Base-by-base conservation (phyloP, 2,888 invertebrate genomes). In the Cerceris rybyensis region DNA sequence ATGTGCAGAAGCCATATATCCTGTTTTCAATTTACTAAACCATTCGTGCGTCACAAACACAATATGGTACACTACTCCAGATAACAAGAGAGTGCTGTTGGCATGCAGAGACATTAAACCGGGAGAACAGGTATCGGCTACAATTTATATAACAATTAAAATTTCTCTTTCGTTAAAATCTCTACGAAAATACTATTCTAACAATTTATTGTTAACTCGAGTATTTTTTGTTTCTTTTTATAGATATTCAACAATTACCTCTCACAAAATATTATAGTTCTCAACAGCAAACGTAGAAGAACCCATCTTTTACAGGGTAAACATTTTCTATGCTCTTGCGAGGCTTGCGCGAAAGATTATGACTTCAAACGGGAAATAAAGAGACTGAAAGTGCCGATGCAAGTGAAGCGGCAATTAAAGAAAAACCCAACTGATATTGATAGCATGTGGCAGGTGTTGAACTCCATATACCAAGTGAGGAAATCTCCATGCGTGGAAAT, bases 111-210 rank as follows among this genome's bases (percentile, higher is more conserved):
- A 66, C 14, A 70, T 75, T 28, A 61, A 61, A 57, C 54, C 52
- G 28, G 66, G 71, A 14, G 76, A 76, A 49, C 49, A 76, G 76
- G 76, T 76, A 43, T 42, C 6, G 17, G n/a, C 0, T 0, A 57
- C 4, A 28, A 28, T 28, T 28, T 28, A 28, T 28, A 28, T 28
- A 28, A 2, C 4, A 28, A 28, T 28, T 28, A 28, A 1, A 28
- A 28, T 28, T 28, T 28, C 28, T 4, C 28, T 28, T 28, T 4
- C 28, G 28, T 28, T 28, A 28, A 28, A 28, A 28, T 28, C 28
- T 28, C 28, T 28, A 28, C 28, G 28, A 28, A 28, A 28, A 28
- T 28, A 28, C 28, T 28, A 28, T 28, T 28, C 28, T 28, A 4
- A 28, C 28, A 28, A 28, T 28, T 28, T 28, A 4, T 28, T 4